Conservation (phyloP, 1,140 invertebrate species). For the Acromyrmex heyeri region DNA sequence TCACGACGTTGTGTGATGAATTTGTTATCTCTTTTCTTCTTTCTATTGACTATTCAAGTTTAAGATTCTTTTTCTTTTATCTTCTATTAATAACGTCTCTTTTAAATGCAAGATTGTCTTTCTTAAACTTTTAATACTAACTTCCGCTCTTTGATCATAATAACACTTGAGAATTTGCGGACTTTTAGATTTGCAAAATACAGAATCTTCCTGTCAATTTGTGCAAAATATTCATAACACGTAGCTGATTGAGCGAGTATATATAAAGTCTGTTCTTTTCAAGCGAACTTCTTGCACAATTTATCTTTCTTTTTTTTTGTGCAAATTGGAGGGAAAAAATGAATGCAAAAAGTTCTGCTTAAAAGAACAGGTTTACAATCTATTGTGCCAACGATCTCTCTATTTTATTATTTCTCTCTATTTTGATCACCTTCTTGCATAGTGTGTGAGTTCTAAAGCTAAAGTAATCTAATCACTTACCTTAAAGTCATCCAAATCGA, state of each 20-base stretch:
- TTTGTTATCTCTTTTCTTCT: neutral
- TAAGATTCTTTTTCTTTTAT: neutral
- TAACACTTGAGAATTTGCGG: neutral
- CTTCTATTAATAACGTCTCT: neutral
- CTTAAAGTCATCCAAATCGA: constrained; percentile 89
- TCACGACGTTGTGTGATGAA: neutral
- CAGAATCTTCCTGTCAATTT: neutral
- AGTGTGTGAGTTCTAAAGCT: no score
- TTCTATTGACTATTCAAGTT: neutral
- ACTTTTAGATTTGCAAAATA: neutral
- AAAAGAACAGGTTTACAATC: neutral
- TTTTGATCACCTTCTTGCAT: neutral
- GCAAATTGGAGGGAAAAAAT: no score
- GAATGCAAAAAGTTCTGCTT: no score
- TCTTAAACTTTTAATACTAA: neutral
- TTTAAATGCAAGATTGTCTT: neutral
- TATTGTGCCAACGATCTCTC: neutral
- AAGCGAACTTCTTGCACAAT: no score
- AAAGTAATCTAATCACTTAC: constrained; percentile 78
- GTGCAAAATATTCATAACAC: constrained; percentile 43
- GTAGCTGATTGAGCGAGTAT: neutral
- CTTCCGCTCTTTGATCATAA: neutral
- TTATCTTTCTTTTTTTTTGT: no score
- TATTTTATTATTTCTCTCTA: neutral
- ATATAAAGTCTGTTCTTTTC: no score